phyloP scores from a whole-genome alignment of 2,113 vertebrate genomes.

The Pteronura brasiliensis region DNA sequence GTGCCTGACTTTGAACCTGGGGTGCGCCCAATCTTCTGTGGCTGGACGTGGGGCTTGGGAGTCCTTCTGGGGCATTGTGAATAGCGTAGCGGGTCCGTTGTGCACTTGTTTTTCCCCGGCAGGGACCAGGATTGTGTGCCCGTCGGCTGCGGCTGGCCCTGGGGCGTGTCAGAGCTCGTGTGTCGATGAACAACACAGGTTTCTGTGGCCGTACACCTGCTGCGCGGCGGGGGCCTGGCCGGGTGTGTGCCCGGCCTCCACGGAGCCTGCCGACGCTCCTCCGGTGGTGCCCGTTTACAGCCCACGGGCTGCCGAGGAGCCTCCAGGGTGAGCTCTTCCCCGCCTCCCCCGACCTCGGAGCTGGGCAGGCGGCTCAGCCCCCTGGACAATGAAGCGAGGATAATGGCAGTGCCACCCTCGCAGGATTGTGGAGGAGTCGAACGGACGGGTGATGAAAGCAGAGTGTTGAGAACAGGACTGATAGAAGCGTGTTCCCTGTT shows the following conservation, averaged over 20 bases:
- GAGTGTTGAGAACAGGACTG: too few relatives aligned
- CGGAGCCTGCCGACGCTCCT: neutral
- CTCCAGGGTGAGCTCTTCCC: neutral
- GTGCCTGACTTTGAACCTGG: neutral
- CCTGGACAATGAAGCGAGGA: too few relatives aligned
- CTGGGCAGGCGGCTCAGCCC: neutral
- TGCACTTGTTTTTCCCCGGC: neutral
- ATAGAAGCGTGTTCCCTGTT: neutral
- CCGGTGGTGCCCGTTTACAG: fast-evolving
- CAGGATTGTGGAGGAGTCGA: fast-evolving
- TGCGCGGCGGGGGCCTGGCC: neutral
- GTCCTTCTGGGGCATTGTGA: fast-evolving
- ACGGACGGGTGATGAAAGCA: fast-evolving
- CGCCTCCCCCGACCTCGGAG: neutral
- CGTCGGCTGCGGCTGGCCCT: fast-evolving
- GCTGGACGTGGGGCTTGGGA: fast-evolving
- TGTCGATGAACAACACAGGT: fast-evolving
- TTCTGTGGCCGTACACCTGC: neutral
- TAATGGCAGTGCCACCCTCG: fast-evolving
- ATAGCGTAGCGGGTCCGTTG: neutral
- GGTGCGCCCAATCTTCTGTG: neutral
- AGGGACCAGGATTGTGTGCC: neutral
- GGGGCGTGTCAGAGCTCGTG: neutral
- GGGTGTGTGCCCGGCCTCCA: neutral
- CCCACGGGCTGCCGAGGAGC: fast-evolving